Evolutionary conservation across 2,888 invertebrate species (phyloP).

Genomic region (Scaptomyza reducta): DNA sequence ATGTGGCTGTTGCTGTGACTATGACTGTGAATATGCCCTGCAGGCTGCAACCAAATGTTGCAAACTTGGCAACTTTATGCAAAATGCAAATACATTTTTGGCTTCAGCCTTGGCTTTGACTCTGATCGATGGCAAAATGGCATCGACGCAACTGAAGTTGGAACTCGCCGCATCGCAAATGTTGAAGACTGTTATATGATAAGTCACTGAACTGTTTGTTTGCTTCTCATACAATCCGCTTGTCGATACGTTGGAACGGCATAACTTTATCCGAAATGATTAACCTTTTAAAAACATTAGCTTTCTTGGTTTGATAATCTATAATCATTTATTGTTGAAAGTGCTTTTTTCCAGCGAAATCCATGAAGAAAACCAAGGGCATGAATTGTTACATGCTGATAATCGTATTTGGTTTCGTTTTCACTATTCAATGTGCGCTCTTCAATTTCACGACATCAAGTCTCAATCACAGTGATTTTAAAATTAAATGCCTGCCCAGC

Average conservation of each 20-base stretch:
- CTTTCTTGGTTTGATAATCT: too few species aligned
- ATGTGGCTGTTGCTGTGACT: constrained; percentile 10
- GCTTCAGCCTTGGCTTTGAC: constrained; percentile 25
- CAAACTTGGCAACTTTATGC: constrained; percentile 68
- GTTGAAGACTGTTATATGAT: constrained; percentile 5
- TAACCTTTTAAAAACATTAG: too few species aligned
- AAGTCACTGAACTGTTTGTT: constrained; percentile 59
- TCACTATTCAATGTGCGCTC: not conserved
- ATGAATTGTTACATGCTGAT: not conserved
- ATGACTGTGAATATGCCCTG: constrained; percentile 37
- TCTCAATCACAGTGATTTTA: constrained; percentile 57
- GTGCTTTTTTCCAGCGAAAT: too few species aligned
- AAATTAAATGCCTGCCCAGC: constrained; percentile 64
- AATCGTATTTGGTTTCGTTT: not conserved
- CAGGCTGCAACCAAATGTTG: constrained; percentile 56
- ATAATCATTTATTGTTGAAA: too few species aligned
- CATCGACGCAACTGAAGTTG: constrained; percentile 40
- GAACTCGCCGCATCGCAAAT: constrained; percentile 5
- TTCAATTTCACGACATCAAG: constrained; percentile 25
- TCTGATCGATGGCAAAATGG: constrained; percentile 64
- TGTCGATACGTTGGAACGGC: too few species aligned
- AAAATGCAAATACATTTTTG: constrained; percentile 69
- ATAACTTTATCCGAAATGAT: too few species aligned
- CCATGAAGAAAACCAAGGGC: too few species aligned
- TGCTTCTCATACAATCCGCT: too few species aligned